Base-by-base conservation (phyloP, 1,140 invertebrate genomes). In the Drosophila kepulauana region DNA sequence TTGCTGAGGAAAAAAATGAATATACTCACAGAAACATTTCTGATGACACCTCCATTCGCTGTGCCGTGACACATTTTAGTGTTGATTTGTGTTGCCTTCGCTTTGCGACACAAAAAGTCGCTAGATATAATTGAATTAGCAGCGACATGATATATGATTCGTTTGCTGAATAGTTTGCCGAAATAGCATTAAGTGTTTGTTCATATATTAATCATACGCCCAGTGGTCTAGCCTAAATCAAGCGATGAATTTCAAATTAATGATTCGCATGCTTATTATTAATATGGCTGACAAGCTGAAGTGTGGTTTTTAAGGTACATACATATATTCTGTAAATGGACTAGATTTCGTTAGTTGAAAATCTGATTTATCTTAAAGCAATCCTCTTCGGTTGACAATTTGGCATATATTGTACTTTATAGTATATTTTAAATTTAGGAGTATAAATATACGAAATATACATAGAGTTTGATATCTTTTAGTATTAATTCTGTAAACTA, bases 121-220 rank as follows among this genome's bases (percentile, higher is more conserved):
- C 80, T 88, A 45, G 51, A 35, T 30, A 66, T 84, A 89, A 88
- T 88, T 84, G 81, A 85, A 88, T 84, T 69, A 64, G 67, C 45
- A 57, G 6, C 28, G 63, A 48, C 63, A 81, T 78, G 81, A 84
- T 80, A 84, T 69, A 89, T 82, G 54, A 57, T 66, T 43, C 63
- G 61, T 73, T 63, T 48, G 43, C 15, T 38, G 51, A 49, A 65
- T 58, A 51, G 52, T 52, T 58, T 25, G 28, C 41, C 6, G 11
- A 35, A 51, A 64, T 15, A 58, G 8, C 16, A 2, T 16, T 41
- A 38, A 63, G 49, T 70, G 41, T 57, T n/a, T 38, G 5, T 49
- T 48, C n/a, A 43, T n/a, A 30, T 61, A 82, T 86, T 87, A 80
- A 87, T 87, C 77, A 88, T 79, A 68, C 54, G 77, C 72, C 71